Evolutionary conservation across 2,113 vertebrate genomes (phyloP).

Genomic region (Pholis gunnellus): DNA sequence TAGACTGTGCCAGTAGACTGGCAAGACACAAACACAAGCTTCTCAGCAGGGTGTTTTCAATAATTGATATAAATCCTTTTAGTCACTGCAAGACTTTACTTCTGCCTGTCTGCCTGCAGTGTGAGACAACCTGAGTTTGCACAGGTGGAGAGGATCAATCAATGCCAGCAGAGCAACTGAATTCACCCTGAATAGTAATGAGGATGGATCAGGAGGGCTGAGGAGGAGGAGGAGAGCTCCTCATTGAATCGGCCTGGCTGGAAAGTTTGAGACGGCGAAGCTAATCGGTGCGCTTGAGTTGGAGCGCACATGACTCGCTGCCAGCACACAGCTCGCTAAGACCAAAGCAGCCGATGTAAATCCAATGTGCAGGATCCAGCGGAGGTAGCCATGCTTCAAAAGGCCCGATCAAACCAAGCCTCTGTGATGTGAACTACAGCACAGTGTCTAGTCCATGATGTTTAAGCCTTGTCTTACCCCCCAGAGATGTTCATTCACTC

Average conservation of each 20-base stretch:
- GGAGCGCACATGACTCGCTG: conserved; percentile 20
- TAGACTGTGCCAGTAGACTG: background rate
- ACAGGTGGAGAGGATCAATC: conserved; percentile 39
- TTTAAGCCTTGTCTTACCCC: conserved; percentile 13
- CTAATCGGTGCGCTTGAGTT: conserved; percentile 15
- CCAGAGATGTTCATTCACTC: conserved; percentile 33
- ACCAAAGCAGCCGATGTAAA: conserved; percentile 23
- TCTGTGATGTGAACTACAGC: conserved; percentile 38
- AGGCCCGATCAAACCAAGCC: conserved; percentile 7
- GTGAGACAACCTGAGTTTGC: background rate
- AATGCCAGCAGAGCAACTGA: conserved; percentile 1
- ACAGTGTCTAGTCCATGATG: background rate
- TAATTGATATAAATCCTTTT: conserved; percentile 41
- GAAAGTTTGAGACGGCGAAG: conserved; percentile 39
- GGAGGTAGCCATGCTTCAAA: conserved; percentile 32
- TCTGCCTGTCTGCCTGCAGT: conserved; percentile 23
- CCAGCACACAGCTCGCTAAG: conserved; percentile 8
- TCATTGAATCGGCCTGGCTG: conserved; percentile 29
- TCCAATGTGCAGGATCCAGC: conserved; percentile 22
- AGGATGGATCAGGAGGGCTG: conserved; percentile 3
- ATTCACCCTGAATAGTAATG: conserved; percentile 18
- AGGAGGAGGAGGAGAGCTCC: conserved; percentile 9
- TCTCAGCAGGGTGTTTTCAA: conserved; percentile 11
- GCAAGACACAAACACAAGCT: conserved; percentile 9
- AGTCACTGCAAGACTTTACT: conserved; percentile 20